Percentiles rank a stretch among this genome's conserved stretches.
Evolutionary conservation across 1,140 invertebrate species (phyloP).

Genomic region (Mamestra configurata): DNA sequence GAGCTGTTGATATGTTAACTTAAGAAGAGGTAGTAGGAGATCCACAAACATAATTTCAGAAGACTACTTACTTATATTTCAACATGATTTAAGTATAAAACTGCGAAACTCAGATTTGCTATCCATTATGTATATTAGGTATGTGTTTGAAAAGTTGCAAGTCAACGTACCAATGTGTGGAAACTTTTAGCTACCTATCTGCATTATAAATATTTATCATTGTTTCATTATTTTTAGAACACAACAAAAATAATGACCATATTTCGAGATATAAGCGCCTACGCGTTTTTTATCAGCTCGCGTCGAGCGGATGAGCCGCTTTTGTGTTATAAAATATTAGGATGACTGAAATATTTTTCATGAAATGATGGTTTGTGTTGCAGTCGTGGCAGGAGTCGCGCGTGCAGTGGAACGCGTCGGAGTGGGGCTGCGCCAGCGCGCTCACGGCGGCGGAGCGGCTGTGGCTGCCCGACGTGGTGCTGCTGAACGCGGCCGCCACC

Average conservation of each 20-base stretch:
- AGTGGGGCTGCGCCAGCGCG: constrained; percentile 67
- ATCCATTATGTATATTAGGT: too few relatives aligned
- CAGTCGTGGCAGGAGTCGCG: constrained; percentile 78
- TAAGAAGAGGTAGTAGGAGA: too few relatives aligned
- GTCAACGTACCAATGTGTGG: too few relatives aligned
- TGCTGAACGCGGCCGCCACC: constrained; percentile 67
- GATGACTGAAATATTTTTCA: not conserved
- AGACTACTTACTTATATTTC: too few relatives aligned
- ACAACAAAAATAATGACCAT: not conserved
- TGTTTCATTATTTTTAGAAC: not conserved
- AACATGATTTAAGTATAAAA: too few relatives aligned
- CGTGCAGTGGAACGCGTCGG: constrained; percentile 72
- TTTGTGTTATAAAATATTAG: not conserved
- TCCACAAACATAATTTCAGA: too few relatives aligned
- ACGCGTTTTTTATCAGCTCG: constrained; percentile 1
- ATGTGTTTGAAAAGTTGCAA: too few relatives aligned
- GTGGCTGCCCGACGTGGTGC: constrained; percentile 75
- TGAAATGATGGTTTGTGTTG: constrained; percentile 6
- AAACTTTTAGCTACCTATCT: too few relatives aligned
- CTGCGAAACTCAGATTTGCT: too few relatives aligned
- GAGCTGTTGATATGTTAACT: too few relatives aligned
- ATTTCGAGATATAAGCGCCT: not conserved
- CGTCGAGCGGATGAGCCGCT: constrained; percentile 6
- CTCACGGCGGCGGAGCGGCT: constrained; percentile 67
- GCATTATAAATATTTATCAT: not conserved